Base-by-base conservation (phyloP, 1,140 invertebrate species). In the Drosophila oshimai region DNA sequence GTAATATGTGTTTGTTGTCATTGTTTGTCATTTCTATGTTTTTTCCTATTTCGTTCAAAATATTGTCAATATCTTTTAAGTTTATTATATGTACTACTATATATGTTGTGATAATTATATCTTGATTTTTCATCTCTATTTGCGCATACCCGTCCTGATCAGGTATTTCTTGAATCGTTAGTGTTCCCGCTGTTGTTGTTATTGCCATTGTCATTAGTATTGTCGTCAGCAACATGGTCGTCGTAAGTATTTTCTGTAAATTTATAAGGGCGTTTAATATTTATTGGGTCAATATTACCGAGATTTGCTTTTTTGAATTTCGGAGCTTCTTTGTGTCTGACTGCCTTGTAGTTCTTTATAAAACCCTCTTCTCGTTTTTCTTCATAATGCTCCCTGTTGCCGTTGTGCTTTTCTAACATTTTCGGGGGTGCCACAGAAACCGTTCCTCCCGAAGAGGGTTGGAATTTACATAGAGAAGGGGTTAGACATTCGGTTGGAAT, bases 271-370 rank as follows among this genome's bases (percentile, higher is more conserved):
- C 47, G 41, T 68, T 60, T 60, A 26, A 68, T 50, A 37, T 68
- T 68, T 20, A 10, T 31, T 22, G 36, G 34, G 39, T 68, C 51
- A 33, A 68, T 29, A 31, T 58, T 58, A 18, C 41, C 26, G 4
- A 60, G 50, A 55, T 71, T 55, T 18, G 34, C 12, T 55, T 65
- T 65, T 47, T 37, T 54, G 24, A 36, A 57, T 57, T 42, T 65
- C n/a, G 44, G 49, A n/a, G n/a, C n/a, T n/a, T n/a, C n/a, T n/a
- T n/a, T n/a, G n/a, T n/a, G n/a, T n/a, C n/a, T n/a, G n/a, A n/a
- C n/a, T n/a, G n/a, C n/a, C n/a, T n/a, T n/a, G n/a, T n/a, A n/a
- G n/a, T n/a, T n/a, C n/a, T n/a, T n/a, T n/a, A n/a, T n/a, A n/a
- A n/a, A n/a, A n/a, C n/a, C n/a, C n/a, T n/a, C n/a, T n/a, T n/a